Conservation (phyloP, 2,888 invertebrate species). For the Caenorhabditis angaria region DNA sequence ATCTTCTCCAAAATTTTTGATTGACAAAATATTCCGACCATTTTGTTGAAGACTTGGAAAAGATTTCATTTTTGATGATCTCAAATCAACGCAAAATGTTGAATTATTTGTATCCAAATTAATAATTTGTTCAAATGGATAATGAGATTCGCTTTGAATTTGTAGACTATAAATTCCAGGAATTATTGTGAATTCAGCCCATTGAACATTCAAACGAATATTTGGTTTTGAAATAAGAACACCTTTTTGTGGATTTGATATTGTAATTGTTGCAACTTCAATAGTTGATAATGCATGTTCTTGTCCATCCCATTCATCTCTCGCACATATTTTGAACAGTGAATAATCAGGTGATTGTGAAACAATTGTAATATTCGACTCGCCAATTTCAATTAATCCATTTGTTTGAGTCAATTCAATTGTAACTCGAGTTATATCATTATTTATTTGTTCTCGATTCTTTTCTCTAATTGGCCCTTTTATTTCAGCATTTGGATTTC, state of each 20-base stretch:
- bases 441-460: too few relatives aligned
- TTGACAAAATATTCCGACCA: too few relatives aligned
- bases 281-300: slow-evolving; percentile 12
- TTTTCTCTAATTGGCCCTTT: background rate
- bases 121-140: slow-evolving; percentile 13
- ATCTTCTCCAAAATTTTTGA: too few relatives aligned
- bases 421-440: background rate
- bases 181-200: slow-evolving; percentile 33
- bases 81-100: slow-evolving; percentile 35
- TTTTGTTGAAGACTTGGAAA: slow-evolving; percentile 18
- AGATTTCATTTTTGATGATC: slow-evolving; percentile 17
- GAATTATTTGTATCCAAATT: slow-evolving; percentile 32
- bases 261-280: slow-evolving; percentile 26
- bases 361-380: background rate
- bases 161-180: slow-evolving; percentile 31
- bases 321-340: slow-evolving; percentile 34
- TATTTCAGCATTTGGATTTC: background rate
- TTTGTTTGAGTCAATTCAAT: background rate
- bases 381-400: background rate
- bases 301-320: slow-evolving; percentile 44
- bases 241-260: slow-evolving; percentile 27
- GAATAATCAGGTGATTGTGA: background rate
- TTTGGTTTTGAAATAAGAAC: slow-evolving; percentile 18
- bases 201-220: slow-evolving; percentile 35
- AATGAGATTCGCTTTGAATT: slow-evolving; percentile 21